These are phyloP conservation scores for Hipparchia semele DNA, from an alignment of 2,888 invertebrate genomes.

Conservation along the genomic window DNA sequence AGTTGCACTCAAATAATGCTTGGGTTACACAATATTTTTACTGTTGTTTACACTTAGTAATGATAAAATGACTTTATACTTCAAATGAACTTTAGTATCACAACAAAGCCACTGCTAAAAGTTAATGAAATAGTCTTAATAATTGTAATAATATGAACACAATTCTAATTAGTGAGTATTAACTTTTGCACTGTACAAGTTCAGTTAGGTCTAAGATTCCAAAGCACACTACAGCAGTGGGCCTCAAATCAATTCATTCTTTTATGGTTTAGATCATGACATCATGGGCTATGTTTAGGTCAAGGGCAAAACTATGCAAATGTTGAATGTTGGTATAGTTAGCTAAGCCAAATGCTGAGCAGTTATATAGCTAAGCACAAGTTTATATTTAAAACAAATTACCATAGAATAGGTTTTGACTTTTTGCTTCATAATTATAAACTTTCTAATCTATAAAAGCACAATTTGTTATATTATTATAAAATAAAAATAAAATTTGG, in stretches of 20 bases:
- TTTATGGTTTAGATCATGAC: conserved; percentile 41
- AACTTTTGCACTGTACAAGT: too few relatives aligned
- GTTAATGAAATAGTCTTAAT: not conserved
- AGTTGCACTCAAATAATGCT: not conserved
- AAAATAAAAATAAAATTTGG: not conserved
- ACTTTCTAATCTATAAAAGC: conserved; percentile 55
- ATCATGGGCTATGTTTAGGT: conserved; percentile 41
- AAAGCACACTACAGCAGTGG: not conserved
- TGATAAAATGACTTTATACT: too few relatives aligned
- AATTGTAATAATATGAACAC: too few relatives aligned
- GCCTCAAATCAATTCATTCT: conserved; percentile 26
- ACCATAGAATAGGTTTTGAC: conserved; percentile 67
- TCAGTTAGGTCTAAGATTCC: too few relatives aligned
- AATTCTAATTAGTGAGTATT: too few relatives aligned
- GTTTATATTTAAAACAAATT: conserved; percentile 40
- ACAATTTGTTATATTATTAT: not conserved
- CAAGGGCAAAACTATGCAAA: conserved; percentile 46
- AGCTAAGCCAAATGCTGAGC: not conserved
- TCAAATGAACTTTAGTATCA: not conserved
- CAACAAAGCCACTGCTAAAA: not conserved
- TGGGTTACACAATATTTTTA: not conserved
- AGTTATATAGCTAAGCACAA: conserved; percentile 14
- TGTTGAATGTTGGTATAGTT: conserved; percentile 21
- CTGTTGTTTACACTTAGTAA: not conserved
- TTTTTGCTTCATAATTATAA: conserved; percentile 63